These are phyloP conservation scores for Sweltsa coloradensis DNA, from an alignment of 1,140 invertebrate species.

Conservation along the genomic window DNA sequence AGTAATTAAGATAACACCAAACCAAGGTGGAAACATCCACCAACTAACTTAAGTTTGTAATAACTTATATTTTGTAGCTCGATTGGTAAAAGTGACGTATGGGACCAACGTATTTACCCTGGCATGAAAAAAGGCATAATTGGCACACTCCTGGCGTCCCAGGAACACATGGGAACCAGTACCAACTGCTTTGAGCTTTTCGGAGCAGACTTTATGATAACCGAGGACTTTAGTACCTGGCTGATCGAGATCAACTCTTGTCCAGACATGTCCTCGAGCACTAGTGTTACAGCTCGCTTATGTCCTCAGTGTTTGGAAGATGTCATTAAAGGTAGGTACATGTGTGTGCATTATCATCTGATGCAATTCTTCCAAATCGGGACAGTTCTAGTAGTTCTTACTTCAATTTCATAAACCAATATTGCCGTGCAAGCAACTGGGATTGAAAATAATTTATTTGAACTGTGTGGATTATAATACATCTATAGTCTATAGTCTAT, in stretches of 20 bases:
- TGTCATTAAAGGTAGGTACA: constrained; percentile 86
- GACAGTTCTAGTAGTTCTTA: too few relatives aligned
- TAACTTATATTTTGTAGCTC: too few relatives aligned
- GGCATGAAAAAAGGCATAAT: constrained; percentile 82
- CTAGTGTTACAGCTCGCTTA: constrained; percentile 73
- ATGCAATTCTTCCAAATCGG: too few relatives aligned
- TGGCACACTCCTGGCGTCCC: constrained; percentile 73
- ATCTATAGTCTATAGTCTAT: too few relatives aligned
- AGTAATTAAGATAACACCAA: too few relatives aligned
- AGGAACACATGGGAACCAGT: constrained; percentile 72
- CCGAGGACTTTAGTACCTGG: constrained; percentile 81
- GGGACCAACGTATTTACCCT: constrained; percentile 73
- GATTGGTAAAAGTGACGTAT: constrained; percentile 54
- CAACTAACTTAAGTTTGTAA: too few relatives aligned
- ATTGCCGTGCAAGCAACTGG: too few relatives aligned
- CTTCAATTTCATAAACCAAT: too few relatives aligned
- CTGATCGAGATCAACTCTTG: constrained; percentile 91
- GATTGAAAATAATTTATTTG: too few relatives aligned
- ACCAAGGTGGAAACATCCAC: too few relatives aligned
- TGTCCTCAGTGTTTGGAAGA: constrained; percentile 83
- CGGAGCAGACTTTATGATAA: constrained; percentile 85
- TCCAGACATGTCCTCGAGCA: constrained; percentile 79
- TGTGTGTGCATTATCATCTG: too few relatives aligned
- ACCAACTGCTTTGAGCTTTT: constrained; percentile 87
- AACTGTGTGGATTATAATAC: too few relatives aligned